Evolutionary conservation across 2,113 vertebrate species (phyloP), one percentile per base, ranked within the genome.

Genomic region (Calonectris borealis): DNA sequence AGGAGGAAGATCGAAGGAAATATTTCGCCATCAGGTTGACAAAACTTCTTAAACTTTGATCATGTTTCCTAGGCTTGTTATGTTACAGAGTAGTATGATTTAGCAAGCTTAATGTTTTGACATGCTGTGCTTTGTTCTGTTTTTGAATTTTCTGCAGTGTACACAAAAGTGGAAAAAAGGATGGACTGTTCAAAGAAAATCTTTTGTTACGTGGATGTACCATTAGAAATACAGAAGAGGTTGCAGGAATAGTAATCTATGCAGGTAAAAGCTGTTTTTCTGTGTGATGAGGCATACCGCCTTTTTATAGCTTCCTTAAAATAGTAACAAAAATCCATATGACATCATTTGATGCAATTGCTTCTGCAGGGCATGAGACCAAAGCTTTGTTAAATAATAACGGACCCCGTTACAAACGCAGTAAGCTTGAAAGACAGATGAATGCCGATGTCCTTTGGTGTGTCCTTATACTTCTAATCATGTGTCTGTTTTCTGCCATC

Each of bases 371-470:
- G 82, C 99, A 99, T 16, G 99, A 99, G 94, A 99, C 99, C 85
- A 99, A 99, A 98, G 99, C 99, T 86, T 99, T 99, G 97, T 98
- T 99, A 88, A 99, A 99, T 97, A 99, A 99, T 98, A 99, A 99
- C 11, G 99, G 99, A 21, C 99, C 99, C 3, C 99, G 99, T 55
- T 99, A 99, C 97, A 99, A 99, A 93, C 99, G 99, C 96, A 99
- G 99, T 85, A 99, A 99, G 97, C 99, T 99, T 86, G 99, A 99
- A 98, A 97, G 99, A 40, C 99, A 99, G 96, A 99, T 99, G 99
- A 99, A 99, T 95, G 97, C 98, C 0, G 98, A 99, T 38, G 99
- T 99, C 90, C 99, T 99, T 97, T 99, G 99, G 99, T 99, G 99
- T 95, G 99, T 99, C 96, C 97, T 99, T 94, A 99, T 99, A 97